A percentile compares a stretch with the other conserved stretches of the same genome.
phyloP scores from a whole-genome alignment of 2,113 vertebrate species.

The Caretta caretta region DNA sequence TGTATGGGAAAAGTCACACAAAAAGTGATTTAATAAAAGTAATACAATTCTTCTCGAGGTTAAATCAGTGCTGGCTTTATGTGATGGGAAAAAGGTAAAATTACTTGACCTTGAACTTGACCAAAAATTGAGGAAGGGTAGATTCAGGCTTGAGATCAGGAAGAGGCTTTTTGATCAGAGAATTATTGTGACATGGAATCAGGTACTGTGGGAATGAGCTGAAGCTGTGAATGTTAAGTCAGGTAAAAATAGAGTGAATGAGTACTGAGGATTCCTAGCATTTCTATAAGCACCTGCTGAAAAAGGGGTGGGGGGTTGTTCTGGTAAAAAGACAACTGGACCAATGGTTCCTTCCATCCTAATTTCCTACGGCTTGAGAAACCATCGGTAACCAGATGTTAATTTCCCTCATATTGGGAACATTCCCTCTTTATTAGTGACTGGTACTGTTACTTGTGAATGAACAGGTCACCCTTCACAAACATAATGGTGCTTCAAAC shows the following conservation, averaged over 20 bases:
- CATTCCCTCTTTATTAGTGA: background rate
- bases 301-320: background rate
- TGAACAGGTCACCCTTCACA: background rate
- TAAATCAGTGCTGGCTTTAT: background rate
- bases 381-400: background rate
- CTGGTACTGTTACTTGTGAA: background rate
- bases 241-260: accelerated
- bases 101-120: background rate
- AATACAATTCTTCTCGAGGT: background rate
- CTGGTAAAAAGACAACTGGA: background rate
- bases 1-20: background rate
- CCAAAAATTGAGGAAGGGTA: background rate
- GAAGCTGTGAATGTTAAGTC: background rate
- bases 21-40: background rate
- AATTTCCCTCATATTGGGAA: background rate
- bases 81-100: background rate
- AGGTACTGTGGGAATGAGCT: background rate
- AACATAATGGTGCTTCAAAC: accelerated
- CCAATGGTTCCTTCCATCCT: background rate
- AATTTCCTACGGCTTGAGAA: background rate
- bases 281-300: background rate
- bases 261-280: accelerated
- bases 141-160: accelerated
- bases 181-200: background rate
- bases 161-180: accelerated